Evolutionary conservation across 2,797 vertebrate species (phyloP), one percentile per base, ranked within the genome.

Genomic region (Echiichthys vipera): DNA sequence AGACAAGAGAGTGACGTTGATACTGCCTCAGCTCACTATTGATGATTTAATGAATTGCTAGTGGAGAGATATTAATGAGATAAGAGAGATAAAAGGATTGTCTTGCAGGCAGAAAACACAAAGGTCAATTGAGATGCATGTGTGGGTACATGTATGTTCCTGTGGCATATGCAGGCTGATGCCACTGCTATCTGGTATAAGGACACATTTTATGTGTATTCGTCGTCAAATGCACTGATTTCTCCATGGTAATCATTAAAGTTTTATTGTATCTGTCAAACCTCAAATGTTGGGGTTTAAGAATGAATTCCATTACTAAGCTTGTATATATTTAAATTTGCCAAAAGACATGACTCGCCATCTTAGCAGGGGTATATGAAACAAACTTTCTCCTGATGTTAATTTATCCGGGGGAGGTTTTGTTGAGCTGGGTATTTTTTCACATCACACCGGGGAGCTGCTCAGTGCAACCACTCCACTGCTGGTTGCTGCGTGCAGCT

Each of bases 41-140:
- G n/a, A 83, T 76, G 46, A 55, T 84, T 79, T 64, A 54, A 79
- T 62, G 49, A 55, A 71, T 73, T 84, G 62, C 42, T 83, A 81
- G 77, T 83, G 65, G 86, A 89, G 71, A 65, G 58, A 67, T 80
- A 80, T 83, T 84, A 81, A 90, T 81, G 74, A 81, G 69, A 83
- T 51, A 54, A 77, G 54, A 63, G 53, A 37, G n/a, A 77, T 59
- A 40, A 42, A 74, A 59, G 62, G 66, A 84, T 80, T 67, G 73
- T 63, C 49, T 8, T 53, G 74, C 68, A 76, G 65, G 80, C 54
- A 27, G 56, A 81, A 80, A 82, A 67, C 37, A 13, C 25, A 71
- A 65, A 62, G 71, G 51, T 46, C 54, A 71, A 56, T 54, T 69
- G 61, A 82, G 76, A 81, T 69, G 63, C 25, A 71, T 67, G 74